Percentiles rank a stretch among this genome's conserved stretches.
Conservation (phyloP, 2,113 vertebrate genomes). For the Vombatus ursinus region DNA sequence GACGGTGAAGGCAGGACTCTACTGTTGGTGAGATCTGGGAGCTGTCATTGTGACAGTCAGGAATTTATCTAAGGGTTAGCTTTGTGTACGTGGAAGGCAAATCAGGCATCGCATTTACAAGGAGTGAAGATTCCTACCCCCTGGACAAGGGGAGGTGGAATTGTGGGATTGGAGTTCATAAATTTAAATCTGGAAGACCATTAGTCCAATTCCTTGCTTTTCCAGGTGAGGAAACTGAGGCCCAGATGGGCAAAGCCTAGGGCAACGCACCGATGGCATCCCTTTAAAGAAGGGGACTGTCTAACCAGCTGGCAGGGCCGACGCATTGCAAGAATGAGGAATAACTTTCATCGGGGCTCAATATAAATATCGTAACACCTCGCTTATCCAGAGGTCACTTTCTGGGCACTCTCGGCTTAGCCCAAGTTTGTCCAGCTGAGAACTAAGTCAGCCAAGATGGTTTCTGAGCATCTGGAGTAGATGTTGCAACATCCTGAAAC, state of each 20-base stretch:
- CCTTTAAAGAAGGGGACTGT: not conserved
- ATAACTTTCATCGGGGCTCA: not conserved
- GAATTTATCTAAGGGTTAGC: not conserved
- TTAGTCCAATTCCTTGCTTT: not conserved
- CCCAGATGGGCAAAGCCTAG: not conserved
- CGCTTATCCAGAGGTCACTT: slow-evolving; percentile 1
- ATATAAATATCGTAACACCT: not conserved
- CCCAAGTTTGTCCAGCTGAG: not conserved
- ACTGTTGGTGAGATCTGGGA: not conserved
- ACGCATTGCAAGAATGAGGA: not conserved
- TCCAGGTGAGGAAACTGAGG: not conserved
- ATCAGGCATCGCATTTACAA: not conserved
- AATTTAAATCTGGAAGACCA: not conserved
- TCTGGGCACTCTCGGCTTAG: not conserved
- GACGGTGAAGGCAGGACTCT: not conserved
- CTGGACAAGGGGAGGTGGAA: not conserved
- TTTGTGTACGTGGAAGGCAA: not conserved
- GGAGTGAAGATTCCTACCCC: not conserved
- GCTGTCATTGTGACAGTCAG: not conserved
- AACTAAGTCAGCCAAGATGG: not conserved
- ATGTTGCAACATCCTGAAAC: not conserved
- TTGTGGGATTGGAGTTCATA: not conserved
- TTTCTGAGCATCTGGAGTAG: not conserved
- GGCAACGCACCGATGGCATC: not conserved
- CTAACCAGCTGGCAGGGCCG: not conserved